phyloP scores from a whole-genome alignment of 2,888 invertebrate species.

The Tenthredo scrophulariae region DNA sequence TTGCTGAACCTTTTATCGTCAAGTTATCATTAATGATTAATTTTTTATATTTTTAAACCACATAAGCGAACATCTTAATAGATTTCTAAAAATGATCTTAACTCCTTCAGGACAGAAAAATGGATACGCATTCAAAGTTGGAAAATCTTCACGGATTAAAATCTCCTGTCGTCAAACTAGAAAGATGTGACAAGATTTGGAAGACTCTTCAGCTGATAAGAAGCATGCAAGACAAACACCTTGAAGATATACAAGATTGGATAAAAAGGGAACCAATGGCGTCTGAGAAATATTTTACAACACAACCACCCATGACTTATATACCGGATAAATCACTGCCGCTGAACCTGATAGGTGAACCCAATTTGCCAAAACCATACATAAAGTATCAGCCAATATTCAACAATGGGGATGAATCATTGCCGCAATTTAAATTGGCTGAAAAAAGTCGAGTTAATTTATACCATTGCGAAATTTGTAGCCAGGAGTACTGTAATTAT shows the following conservation, averaged over 20 bases:
- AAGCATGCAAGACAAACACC: constrained; percentile 60
- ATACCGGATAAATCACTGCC: constrained; percentile 40
- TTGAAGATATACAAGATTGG: constrained; percentile 26
- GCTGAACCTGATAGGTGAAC: constrained; percentile 35
- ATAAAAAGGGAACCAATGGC: constrained; percentile 35
- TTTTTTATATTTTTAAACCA: neutral
- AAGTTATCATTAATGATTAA: neutral
- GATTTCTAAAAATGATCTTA: constrained; percentile 6
- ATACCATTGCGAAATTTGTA: constrained; percentile 70
- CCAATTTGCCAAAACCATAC: constrained; percentile 56
- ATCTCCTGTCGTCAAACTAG: constrained; percentile 67
- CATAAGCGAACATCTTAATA: neutral
- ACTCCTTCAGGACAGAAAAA: constrained; percentile 54
- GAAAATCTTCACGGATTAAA: constrained; percentile 60
- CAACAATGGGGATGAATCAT: constrained; percentile 63
- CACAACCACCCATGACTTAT: constrained; percentile 44
- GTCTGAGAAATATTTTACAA: neutral
- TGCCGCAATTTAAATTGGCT: constrained; percentile 69
- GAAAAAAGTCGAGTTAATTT: constrained; percentile 66
- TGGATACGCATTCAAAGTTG: constrained; percentile 52
- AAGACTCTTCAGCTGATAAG: constrained; percentile 73
- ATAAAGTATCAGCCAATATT: constrained; percentile 65
- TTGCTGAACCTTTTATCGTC: neutral
- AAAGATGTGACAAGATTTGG: constrained; percentile 76
- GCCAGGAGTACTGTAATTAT: constrained; percentile 65